A percentile compares a stretch with the other conserved stretches of the same genome.
phyloP scores from a whole-genome alignment of 2,888 invertebrate species.

The Chrysina gloriosa region DNA sequence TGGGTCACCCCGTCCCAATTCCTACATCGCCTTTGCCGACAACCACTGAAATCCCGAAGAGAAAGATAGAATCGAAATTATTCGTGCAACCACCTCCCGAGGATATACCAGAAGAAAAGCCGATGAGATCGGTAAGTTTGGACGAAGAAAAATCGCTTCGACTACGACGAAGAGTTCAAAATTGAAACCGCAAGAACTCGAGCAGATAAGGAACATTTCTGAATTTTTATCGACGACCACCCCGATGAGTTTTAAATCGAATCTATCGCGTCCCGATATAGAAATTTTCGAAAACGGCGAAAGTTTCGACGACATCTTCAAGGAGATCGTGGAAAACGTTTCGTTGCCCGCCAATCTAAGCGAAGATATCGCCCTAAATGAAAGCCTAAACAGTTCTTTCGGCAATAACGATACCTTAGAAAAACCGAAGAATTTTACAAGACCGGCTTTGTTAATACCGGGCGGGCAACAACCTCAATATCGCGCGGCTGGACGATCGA shows the following conservation, averaged over 20 bases:
- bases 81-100: constrained; percentile 37
- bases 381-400: not conserved
- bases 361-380: not conserved
- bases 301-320: constrained; percentile 53
- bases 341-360: constrained; percentile 42
- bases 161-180: constrained; percentile 40
- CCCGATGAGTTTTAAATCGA: constrained; percentile 34
- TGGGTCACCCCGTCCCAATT: constrained; percentile 45
- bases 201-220: constrained; percentile 45
- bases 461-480: constrained; percentile 67
- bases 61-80: constrained; percentile 41
- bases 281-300: constrained; percentile 38
- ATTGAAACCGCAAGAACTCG: constrained; percentile 41
- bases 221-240: constrained; percentile 42
- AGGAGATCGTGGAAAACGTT: constrained; percentile 51
- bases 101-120: not conserved
- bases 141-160: too few species aligned
- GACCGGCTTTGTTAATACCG: constrained; percentile 73
- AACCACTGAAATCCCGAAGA: constrained; percentile 39
- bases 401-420: constrained; percentile 12
- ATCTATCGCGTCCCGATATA: constrained; percentile 36
- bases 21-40: constrained; percentile 41
- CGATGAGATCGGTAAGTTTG: not conserved
- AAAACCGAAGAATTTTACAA: constrained; percentile 53
- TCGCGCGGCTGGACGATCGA: constrained; percentile 67